Conservation (phyloP, 2,113 vertebrate species). For the Ctenomys sociabilis region DNA sequence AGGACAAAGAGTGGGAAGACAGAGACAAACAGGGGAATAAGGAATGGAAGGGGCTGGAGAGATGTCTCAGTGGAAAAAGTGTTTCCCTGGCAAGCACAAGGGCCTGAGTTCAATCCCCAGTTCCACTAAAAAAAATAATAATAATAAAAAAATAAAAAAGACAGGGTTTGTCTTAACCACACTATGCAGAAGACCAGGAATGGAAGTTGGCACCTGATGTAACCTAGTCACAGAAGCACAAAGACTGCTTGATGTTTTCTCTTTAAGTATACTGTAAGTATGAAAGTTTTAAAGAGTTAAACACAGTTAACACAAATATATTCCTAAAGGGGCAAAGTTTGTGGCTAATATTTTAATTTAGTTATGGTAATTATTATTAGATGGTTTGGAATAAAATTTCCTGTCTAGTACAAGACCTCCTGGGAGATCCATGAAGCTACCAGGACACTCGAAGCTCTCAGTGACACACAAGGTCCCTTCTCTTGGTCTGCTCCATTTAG, state of each 20-base stretch:
- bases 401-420: not conserved
- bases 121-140: too few species aligned
- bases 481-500: not conserved
- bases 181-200: too few species aligned
- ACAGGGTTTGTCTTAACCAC: too few species aligned
- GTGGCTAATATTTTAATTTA: not conserved
- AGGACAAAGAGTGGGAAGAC: too few species aligned
- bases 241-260: not conserved
- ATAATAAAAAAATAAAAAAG: too few species aligned
- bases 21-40: too few species aligned
- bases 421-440: not conserved
- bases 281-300: not conserved
- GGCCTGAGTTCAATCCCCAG: too few species aligned
- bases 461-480: not conserved
- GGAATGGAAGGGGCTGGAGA: too few species aligned
- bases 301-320: not conserved
- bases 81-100: too few species aligned
- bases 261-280: not conserved
- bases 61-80: too few species aligned
- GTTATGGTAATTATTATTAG: not conserved
- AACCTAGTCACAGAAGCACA: not conserved
- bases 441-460: not conserved
- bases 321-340: not conserved
- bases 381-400: slow-evolving; percentile 6
- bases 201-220: accelerated